Evolutionary conservation across 1,140 invertebrate species (phyloP).

Genomic region (Listronotus bonariensis): DNA sequence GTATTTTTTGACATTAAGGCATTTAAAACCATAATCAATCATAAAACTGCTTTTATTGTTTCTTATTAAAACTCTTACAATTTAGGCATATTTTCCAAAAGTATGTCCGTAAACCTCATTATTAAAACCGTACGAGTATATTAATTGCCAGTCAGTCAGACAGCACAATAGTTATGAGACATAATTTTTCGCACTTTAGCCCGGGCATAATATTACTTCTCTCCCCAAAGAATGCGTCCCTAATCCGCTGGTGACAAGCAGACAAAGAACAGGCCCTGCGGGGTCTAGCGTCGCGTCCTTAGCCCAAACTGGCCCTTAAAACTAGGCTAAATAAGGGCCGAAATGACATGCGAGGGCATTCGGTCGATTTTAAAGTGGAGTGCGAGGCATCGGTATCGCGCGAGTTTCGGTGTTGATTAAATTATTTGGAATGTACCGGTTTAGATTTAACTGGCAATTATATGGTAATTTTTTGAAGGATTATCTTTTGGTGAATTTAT

Average conservation of each 20-base stretch:
- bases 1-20: too few species aligned
- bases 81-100: too few species aligned
- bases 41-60: too few species aligned
- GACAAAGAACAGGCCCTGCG: conserved; percentile 44
- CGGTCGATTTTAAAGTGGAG: conserved; percentile 32
- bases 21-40: too few species aligned
- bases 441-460: conserved; percentile 30
- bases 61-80: too few species aligned
- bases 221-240: conserved; percentile 33
- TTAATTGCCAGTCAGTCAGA: background rate
- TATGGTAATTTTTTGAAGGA: conserved; percentile 29
- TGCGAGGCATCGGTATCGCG: conserved; percentile 17
- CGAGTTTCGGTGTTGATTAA: conserved; percentile 32
- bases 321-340: conserved; percentile 13
- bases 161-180: conserved; percentile 21
- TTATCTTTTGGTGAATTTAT: background rate
- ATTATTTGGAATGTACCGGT: conserved; percentile 29
- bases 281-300: conserved; percentile 37
- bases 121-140: too few species aligned
- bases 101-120: too few species aligned
- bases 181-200: conserved; percentile 31
- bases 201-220: conserved; percentile 28
- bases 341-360: conserved; percentile 5
- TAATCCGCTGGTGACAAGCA: conserved; percentile 49
- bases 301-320: conserved; percentile 32